Conservation (phyloP, 2,797 vertebrate species). For the Sus cebifrons region DNA sequence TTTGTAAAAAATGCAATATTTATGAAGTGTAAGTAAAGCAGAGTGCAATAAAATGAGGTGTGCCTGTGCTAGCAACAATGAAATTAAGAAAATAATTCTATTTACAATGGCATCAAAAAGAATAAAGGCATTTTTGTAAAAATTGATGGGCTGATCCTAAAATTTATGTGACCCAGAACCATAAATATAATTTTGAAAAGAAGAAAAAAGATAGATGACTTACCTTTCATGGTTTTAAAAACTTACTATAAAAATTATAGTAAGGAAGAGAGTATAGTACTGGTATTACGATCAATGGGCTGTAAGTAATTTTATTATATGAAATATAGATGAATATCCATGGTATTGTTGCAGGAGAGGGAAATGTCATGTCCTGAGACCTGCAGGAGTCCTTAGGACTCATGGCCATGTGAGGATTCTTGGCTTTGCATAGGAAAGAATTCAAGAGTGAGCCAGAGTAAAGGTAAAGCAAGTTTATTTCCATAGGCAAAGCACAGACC, state of each 20-base stretch:
- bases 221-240: conserved; percentile 33
- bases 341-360: not conserved
- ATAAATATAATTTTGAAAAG: conserved; percentile 45
- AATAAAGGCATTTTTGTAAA: conserved; percentile 30
- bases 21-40: not conserved
- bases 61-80: not conserved
- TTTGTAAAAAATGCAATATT: not conserved
- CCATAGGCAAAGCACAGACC: no score
- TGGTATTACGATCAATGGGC: not conserved
- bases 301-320: not conserved
- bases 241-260: not conserved
- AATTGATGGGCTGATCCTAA: conserved; percentile 30
- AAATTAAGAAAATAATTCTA: conserved; percentile 42
- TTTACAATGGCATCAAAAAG: conserved; percentile 21
- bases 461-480: no score
- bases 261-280: not conserved
- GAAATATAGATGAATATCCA: conserved; percentile 12
- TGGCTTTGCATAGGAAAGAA: no score
- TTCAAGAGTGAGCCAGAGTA: no score
- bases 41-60: not conserved
- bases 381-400: no score
- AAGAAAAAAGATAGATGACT: conserved; percentile 21
- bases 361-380: no score
- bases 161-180: conserved; percentile 4
- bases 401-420: no score